Base-by-base conservation (phyloP, 1,140 invertebrate species). In the Bombus terrestris region DNA sequence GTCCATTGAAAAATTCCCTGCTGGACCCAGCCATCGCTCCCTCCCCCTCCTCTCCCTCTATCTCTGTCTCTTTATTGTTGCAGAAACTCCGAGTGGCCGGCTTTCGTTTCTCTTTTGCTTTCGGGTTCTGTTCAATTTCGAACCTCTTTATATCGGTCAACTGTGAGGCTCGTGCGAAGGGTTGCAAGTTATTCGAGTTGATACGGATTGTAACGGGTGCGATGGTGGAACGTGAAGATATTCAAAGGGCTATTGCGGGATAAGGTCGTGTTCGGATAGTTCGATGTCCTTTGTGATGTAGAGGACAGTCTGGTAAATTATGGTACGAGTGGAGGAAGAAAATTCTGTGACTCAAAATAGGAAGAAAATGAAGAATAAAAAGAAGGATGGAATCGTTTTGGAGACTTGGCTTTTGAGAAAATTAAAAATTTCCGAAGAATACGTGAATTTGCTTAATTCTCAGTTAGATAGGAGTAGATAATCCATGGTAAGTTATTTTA, bases 1-100 rank as follows among this genome's bases (percentile, higher is more conserved):
- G 9, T 18, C 82, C 39, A 83, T 83, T 83, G 74, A 83, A 78
- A 83, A 83, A 83, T 77, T 83, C 64, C 12, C 71, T 10, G 32
- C 10, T n/a, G 39, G n/a, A 72, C 71, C 28, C 6, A 18, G 39
- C 13, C 71, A 3, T 0, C 32, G 0, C 4, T 0, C 15, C 15
- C 13, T 43, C 43, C 1, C 0, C 62, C 0, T 32, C 5, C 0
- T 8, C 28, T 13, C 3, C 28, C 12, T 13, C 4, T 62, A 53
- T 22, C 47, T 6, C 0, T 53, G 47, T 53, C 47, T 35, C 39
- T 18, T 43, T 25, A 13, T 39, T 18, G 53, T 41, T 62, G 18
- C 39, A 32, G 15, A 28, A 35, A 35, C 43, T 47, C 32, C 25
- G 47, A 53, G 18, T 8, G 62, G 2, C 8, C 12, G 41, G 13